Evolutionary conservation across 2,888 invertebrate species (phyloP), one percentile per base, ranked within the genome.

Genomic region (Mesochorus sp.): DNA sequence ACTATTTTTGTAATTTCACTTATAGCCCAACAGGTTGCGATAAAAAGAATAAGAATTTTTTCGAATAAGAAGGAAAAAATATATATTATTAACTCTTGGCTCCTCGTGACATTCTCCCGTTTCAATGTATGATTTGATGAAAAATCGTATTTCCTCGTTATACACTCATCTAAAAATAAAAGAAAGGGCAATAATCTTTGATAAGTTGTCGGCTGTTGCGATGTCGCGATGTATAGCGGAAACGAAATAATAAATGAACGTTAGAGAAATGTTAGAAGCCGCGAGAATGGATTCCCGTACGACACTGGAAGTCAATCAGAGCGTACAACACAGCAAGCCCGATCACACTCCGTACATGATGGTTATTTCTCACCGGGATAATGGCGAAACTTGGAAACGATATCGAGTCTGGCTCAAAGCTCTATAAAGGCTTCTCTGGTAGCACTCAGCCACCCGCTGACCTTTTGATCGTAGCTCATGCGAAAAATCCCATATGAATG

Each of bases 391-490:
- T 78, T 19, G 74, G 80, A 81, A 79, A 79, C 70, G 66, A 68
- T 79, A 73, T 75, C 57, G 74, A 31, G 53, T 37, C 34, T 67
- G 49, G 44, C 14, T 26, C 57, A 37, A 49, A n/a, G n/a, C n/a
- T n/a, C 68, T 79, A 73, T 85, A 83, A 83, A 85, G 85, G 81
- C 81, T 86, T 86, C 81, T 81, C 82, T 81, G 59, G 81, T 85
- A 85, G 79, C 86, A 86, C 85, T 86, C 82, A 85, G 59, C 83
- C 86, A 76, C 86, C 85, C 78, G 83, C 76, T 74, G 85, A 67
- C 76, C 79, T 79, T 61, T 81, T 44, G 34, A 34, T 44, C 47
- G 47, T 10, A 37, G 6, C 28, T 19, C 51, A 17, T 10, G n/a
- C n/a, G 42, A 49, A 64, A 51, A 64, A 61, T 21, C 26, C 12